phyloP scores from a whole-genome alignment of 2,113 vertebrate genomes.

The Thermophis baileyi region DNA sequence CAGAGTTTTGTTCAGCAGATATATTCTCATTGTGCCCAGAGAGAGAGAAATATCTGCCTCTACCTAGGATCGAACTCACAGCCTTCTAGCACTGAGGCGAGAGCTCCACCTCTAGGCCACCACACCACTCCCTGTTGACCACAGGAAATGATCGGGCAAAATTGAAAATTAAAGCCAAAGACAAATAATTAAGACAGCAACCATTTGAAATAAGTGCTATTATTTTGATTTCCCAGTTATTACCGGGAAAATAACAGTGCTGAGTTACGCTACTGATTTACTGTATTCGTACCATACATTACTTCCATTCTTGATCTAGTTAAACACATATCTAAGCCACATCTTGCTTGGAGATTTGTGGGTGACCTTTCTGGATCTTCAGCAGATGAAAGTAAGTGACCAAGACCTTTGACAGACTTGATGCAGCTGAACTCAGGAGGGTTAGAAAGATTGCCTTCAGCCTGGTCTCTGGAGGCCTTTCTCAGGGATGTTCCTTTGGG shows the following conservation, averaged over 20 bases:
- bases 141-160: neutral
- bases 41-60: too few relatives aligned
- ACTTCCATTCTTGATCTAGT: too few relatives aligned
- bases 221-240: neutral
- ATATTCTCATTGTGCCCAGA: too few relatives aligned
- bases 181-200: neutral
- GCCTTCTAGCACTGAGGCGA: too few relatives aligned
- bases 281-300: too few relatives aligned
- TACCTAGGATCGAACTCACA: too few relatives aligned
- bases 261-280: neutral
- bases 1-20: too few relatives aligned
- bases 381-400: neutral
- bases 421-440: neutral
- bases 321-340: too few relatives aligned
- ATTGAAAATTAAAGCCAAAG: neutral
- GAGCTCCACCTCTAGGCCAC: too few relatives aligned
- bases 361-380: neutral
- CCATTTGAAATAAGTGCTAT: neutral
- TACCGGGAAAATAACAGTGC: too few relatives aligned
- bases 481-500: neutral
- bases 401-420: neutral
- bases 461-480: too few relatives aligned
- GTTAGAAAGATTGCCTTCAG: neutral
- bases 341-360: neutral
- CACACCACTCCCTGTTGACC: too few relatives aligned